Evolutionary conservation across 2,113 vertebrate species (phyloP), one percentile per base, ranked within the genome.

Genomic region (Pseudolaguvia tuberculata): DNA sequence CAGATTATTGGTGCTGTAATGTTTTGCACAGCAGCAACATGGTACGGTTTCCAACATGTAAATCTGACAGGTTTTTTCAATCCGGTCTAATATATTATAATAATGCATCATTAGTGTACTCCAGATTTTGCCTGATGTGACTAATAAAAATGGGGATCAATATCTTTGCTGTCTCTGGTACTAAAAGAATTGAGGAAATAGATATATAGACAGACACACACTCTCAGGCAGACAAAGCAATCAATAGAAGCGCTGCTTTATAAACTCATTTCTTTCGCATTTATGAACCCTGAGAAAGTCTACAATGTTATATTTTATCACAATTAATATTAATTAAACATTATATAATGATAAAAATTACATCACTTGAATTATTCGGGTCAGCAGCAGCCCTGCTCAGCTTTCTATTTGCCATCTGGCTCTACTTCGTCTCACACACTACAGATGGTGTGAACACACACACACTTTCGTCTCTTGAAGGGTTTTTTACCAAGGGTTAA

Each of bases 341-440:
- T 63, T 21, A 21, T 42, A 21, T 62, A n/a, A 20, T 13, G 20
- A 61, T 39, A 13, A 42, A 62, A 35, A 35, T 12, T 5, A 58
- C 2, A 39, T n/a, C 11, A 13, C 29, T 61, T 11, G 29, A 61
- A 35, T 61, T 45, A 63, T 42, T 2, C 11, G 39, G 31, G 8
- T 42, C 61, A 45, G 61, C 31, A 42, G 59, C 31, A 42, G 31
- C 18, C 35, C n/a, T 14, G 35, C n/a, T 45, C 6, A 6, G 21
- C 35, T 63, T 63, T 42, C n/a, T 31, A n/a, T 62, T 31, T 39
- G 31, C 59, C 61, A 58, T 14, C n/a, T n/a, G n/a, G n/a, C n/a
- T n/a, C n/a, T n/a, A n/a, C n/a, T n/a, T n/a, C n/a, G n/a, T n/a
- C n/a, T n/a, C n/a, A n/a, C n/a, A n/a, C n/a, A n/a, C n/a, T n/a